phyloP scores from a whole-genome alignment of 2,797 vertebrate genomes.

The Sebastes alutus region DNA sequence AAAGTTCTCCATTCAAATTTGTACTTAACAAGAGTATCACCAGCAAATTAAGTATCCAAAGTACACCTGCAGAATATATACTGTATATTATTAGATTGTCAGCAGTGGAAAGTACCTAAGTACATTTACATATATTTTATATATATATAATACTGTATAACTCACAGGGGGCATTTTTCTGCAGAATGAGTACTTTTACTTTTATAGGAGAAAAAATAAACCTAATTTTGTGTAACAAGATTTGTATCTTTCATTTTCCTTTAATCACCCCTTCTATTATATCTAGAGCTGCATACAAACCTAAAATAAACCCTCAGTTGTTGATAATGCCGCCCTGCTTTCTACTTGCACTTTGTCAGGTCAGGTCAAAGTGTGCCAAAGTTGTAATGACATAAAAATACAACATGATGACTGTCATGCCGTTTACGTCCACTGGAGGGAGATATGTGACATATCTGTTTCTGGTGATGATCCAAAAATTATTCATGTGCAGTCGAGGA shows the following conservation, averaged over 20 bases:
- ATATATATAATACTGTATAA: too few species aligned
- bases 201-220: background rate
- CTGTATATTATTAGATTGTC: background rate
- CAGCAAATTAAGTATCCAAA: background rate
- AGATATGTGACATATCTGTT: background rate
- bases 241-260: background rate
- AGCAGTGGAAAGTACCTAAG: background rate
- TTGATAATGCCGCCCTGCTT: background rate
- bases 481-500: background rate
- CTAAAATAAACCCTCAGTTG: background rate
- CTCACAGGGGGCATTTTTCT: background rate
- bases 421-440: constrained; percentile 1
- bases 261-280: background rate
- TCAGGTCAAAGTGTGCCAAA: background rate
- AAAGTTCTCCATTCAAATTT: background rate
- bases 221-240: background rate
- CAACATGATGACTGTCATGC: background rate
- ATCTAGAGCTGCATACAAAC: background rate
- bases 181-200: background rate
- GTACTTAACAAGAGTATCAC: background rate
- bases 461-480: background rate
- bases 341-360: background rate
- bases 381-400: background rate
- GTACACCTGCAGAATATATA: background rate
- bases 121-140: background rate